Conservation (phyloP, 1,140 invertebrate genomes). For the Nylanderia fulva region DNA sequence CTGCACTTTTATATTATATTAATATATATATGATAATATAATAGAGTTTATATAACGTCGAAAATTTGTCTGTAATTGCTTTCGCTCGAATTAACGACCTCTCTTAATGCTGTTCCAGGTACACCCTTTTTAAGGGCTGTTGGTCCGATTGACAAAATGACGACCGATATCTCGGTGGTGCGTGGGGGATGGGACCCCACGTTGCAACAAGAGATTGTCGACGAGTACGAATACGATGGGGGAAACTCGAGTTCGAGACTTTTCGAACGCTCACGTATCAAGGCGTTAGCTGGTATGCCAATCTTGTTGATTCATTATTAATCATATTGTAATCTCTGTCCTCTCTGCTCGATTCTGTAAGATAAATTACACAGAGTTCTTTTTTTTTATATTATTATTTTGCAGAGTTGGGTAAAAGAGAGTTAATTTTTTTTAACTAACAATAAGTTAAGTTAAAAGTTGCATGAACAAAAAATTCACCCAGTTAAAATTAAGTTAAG, state of each 20-base stretch:
- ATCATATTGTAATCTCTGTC: neutral
- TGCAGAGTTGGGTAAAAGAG: too few species aligned
- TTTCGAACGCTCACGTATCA: slow-evolving; percentile 99
- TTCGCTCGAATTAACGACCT: neutral
- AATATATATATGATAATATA: too few species aligned
- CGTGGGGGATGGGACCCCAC: slow-evolving; percentile 94
- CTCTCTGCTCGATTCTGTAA: neutral
- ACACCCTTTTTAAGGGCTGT: slow-evolving; percentile 81
- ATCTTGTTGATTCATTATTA: neutral
- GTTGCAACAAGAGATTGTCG: slow-evolving; percentile 95
- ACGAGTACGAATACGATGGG: slow-evolving; percentile 99
- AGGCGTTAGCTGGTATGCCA: slow-evolving; percentile 96
- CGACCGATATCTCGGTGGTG: slow-evolving; percentile 98
- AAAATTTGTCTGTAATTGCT: neutral
- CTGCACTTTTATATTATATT: too few species aligned
- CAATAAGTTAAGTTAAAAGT: too few species aligned
- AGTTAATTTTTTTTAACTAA: too few species aligned
- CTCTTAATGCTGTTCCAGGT: slow-evolving; percentile 71
- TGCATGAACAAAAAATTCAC: too few species aligned
- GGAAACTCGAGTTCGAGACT: slow-evolving; percentile 99
- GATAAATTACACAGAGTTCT: neutral
- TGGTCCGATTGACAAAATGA: slow-evolving; percentile 90
- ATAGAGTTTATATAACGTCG: too few species aligned
- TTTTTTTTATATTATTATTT: neutral
- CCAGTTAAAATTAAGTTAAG: too few species aligned